Evolutionary conservation across 2,797 vertebrate species (phyloP).

Genomic region (Sebastes goodei): DNA sequence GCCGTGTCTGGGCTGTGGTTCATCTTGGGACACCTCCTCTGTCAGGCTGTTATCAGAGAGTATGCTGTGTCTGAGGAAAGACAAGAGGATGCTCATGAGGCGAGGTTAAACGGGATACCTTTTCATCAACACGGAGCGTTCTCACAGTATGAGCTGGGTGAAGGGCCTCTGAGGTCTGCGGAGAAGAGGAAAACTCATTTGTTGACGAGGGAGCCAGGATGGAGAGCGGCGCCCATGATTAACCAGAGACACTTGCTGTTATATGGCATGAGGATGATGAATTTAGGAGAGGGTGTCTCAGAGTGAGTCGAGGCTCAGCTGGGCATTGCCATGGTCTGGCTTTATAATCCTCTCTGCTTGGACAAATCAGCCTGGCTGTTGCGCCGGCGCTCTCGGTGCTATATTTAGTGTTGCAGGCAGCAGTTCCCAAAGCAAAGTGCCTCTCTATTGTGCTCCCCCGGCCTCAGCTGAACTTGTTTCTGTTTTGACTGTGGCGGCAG

Average conservation of each 20-base stretch:
- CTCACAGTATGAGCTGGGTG: not conserved
- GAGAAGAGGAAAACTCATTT: conserved; percentile 19
- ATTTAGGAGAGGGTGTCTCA: conserved; percentile 47
- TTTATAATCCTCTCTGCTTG: conserved; percentile 68
- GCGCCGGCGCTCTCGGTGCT: conserved; percentile 50
- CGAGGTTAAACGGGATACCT: not conserved
- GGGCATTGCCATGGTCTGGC: conserved; percentile 53
- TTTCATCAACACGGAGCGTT: conserved; percentile 28
- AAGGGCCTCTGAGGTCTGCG: conserved; percentile 5
- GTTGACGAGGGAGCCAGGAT: not conserved
- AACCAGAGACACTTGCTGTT: conserved; percentile 23
- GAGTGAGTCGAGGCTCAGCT: conserved; percentile 61
- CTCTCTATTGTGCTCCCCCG: conserved; percentile 54
- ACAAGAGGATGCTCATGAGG: conserved; percentile 13
- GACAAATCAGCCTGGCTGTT: conserved; percentile 69
- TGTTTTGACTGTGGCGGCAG: conserved; percentile 45
- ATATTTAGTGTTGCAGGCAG: conserved; percentile 73
- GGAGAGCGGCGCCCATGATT: conserved; percentile 6
- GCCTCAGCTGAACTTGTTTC: conserved; percentile 53
- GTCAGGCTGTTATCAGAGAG: conserved; percentile 67
- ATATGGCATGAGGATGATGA: conserved; percentile 23
- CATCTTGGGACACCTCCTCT: conserved; percentile 57
- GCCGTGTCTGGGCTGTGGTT: conserved; percentile 30
- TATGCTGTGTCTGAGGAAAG: conserved; percentile 51
- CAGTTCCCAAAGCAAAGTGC: conserved; percentile 62